Conservation (phyloP, 2,888 invertebrate genomes). For the Ariolimax columbianus region DNA sequence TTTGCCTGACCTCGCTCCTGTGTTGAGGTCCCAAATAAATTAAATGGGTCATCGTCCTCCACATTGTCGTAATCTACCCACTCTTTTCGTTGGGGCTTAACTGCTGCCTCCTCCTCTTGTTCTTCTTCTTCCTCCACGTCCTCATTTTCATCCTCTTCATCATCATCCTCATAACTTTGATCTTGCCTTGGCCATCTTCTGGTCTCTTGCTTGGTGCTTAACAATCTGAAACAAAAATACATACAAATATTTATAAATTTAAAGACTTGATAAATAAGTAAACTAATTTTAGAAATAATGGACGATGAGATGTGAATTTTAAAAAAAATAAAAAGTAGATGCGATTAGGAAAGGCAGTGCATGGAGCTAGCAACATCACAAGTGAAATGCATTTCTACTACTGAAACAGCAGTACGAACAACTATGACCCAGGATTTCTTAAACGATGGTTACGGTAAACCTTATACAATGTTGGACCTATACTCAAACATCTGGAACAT, state of each 20-base stretch:
- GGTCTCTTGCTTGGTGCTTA: neutral
- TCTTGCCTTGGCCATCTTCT: slow-evolving; percentile 13
- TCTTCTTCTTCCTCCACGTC: slow-evolving; percentile 47
- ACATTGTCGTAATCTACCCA: slow-evolving; percentile 51
- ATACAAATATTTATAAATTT: neutral
- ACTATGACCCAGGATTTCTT: too few species aligned
- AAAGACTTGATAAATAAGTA: neutral
- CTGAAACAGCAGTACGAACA: too few species aligned
- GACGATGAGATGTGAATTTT: too few species aligned
- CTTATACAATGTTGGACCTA: too few species aligned
- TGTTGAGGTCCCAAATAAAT: slow-evolving; percentile 46
- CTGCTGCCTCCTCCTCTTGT: slow-evolving; percentile 26
- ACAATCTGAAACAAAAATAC: slow-evolving; percentile 2
- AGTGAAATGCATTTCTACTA: too few species aligned
- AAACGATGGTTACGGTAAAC: too few species aligned
- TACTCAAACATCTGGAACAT: too few species aligned
- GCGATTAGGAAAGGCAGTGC: too few species aligned
- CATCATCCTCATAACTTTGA: slow-evolving; percentile 83
- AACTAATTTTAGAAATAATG: too few species aligned
- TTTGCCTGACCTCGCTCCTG: neutral
- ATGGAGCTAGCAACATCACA: too few species aligned
- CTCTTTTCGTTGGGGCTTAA: neutral
- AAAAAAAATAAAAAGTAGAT: too few species aligned
- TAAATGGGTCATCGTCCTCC: slow-evolving; percentile 51
- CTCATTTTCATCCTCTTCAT: neutral